These are phyloP conservation scores for Denticeps clupeoides DNA, from an alignment of 2,797 vertebrate genomes.

Conservation along the genomic window DNA sequence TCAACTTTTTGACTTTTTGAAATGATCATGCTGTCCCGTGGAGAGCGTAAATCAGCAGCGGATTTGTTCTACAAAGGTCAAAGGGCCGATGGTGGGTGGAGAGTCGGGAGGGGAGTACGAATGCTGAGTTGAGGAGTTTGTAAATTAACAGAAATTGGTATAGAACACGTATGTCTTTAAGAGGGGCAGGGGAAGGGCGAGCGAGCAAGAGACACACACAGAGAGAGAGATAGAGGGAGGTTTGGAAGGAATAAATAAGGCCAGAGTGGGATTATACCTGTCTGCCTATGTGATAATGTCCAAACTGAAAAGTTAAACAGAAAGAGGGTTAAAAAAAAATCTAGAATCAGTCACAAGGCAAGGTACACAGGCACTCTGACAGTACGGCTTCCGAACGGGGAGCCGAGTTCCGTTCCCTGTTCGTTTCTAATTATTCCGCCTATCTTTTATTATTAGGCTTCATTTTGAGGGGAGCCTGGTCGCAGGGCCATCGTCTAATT, in stretches of 20 bases:
- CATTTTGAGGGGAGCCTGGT: too few relatives aligned
- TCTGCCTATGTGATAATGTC: slow-evolving; percentile 69
- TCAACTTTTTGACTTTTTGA: too few relatives aligned
- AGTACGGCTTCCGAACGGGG: too few relatives aligned
- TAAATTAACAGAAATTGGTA: slow-evolving; percentile 66
- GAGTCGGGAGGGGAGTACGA: neutral
- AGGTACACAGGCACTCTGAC: neutral
- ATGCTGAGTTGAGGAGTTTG: slow-evolving; percentile 29
- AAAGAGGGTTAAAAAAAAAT: slow-evolving; percentile 48
- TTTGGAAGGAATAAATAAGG: slow-evolving; percentile 37
- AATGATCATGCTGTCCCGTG: too few relatives aligned
- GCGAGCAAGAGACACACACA: neutral
- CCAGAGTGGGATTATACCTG: slow-evolving; percentile 42
- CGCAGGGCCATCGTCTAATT: too few relatives aligned
- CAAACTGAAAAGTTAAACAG: slow-evolving; percentile 64
- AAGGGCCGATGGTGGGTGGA: neutral
- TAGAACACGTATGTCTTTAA: slow-evolving; percentile 52
- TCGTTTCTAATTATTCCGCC: too few relatives aligned
- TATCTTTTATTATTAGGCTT: too few relatives aligned
- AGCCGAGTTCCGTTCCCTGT: too few relatives aligned
- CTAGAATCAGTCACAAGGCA: slow-evolving; percentile 18
- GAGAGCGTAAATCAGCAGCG: slow-evolving; percentile 7
- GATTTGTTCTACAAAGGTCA: slow-evolving; percentile 1
- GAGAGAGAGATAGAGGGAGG: neutral
- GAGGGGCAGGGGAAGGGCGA: slow-evolving; percentile 13